Evolutionary conservation across 2,113 vertebrate genomes (phyloP), one percentile per base, ranked within the genome.

Genomic region (Protobothrops mucrosquamatus): DNA sequence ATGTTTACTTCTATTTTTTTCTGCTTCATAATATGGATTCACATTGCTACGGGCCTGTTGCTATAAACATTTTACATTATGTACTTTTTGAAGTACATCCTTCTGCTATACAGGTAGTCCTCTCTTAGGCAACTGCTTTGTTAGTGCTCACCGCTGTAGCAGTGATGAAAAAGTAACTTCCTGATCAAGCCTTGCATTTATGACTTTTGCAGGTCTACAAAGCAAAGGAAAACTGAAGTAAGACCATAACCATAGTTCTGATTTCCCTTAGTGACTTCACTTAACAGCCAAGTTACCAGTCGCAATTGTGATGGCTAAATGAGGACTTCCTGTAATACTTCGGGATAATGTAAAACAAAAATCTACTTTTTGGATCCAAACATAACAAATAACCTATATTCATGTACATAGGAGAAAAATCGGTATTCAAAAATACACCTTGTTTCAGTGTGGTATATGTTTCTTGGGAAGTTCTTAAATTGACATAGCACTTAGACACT

Each of bases 21-120:
- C 0, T 0, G 2, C 1, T 90, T 93, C 0, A 11, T 0, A 1
- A 34, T 0, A 0, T 2, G 3, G 12, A 24, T 87, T 85, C 57
- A 9, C 52, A 14, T 12, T 85, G 51, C 90, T 92, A 39, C 0
- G 0, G 2, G 1, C 8, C 64, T 3, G 20, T 6, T 26, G 43
- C 51, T 39, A 74, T 22, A 74, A 43, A 29, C 24, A 88, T 88
- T 92, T 74, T 88, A 29, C 39, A 12, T 48, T 92, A 18, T 48
- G 12, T 59, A 34, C 24, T 23, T 9, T 89, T 59, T 89, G 43
- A 88, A 85, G 54, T 61, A 39, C 3, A 24, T 93, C 89, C 48
- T 34, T 46, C 64, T 69, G 3, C 0, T 39, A 22, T 81, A 81
- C 2, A 81, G 15, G 6, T 81, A 69, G 69, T 81, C 18, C n/a